Evolutionary conservation across 2,888 invertebrate species (phyloP).

Genomic region (Iselma pallidipennis): DNA sequence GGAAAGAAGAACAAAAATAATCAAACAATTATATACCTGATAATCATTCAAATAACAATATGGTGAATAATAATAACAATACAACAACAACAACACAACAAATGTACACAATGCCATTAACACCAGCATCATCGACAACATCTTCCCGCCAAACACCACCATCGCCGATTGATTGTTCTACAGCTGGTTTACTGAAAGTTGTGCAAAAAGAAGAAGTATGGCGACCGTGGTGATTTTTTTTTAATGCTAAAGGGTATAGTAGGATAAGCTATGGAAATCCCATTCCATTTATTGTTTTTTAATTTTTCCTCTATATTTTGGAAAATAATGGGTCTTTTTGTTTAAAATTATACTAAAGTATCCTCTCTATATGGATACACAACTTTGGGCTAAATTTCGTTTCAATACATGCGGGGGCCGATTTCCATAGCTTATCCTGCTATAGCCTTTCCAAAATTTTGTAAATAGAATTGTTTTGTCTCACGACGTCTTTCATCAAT

Average conservation of each 20-base stretch:
- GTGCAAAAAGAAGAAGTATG: conserved; percentile 61
- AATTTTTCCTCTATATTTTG: no score
- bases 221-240: conserved; percentile 69
- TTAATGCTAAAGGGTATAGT: no score
- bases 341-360: no score
- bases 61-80: conserved; percentile 55
- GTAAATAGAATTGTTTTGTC: conserved; percentile 24
- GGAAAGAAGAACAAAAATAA: conserved; percentile 59
- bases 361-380: no score
- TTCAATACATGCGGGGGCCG: no score
- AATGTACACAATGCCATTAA: conserved; percentile 70
- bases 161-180: conserved; percentile 65
- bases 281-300: no score
- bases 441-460: conserved; percentile 5
- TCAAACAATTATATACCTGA: conserved; percentile 59
- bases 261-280: no score
- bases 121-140: conserved; percentile 68
- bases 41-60: no score
- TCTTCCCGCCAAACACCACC: conserved; percentile 58
- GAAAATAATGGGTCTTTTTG: no score
- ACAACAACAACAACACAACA: conserved; percentile 36
- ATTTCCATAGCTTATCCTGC: no score
- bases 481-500: conserved; percentile 37
- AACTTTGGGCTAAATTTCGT: no score
- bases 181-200: conserved; percentile 61